phyloP scores from a whole-genome alignment of 2,113 vertebrate genomes.

The Siniperca knerii region DNA sequence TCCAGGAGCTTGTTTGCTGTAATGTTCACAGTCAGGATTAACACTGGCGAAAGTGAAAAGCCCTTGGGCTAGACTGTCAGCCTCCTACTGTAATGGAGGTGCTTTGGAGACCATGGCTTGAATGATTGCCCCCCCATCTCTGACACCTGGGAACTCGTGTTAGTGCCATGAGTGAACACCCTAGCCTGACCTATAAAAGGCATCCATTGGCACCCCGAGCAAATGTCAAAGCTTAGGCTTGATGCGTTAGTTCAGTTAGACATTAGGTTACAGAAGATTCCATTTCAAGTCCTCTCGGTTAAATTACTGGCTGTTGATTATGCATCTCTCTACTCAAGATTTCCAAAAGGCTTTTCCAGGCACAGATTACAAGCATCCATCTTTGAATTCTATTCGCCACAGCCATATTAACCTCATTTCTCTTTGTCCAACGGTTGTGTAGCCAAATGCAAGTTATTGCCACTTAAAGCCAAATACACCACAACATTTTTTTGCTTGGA shows the following conservation, averaged over 20 bases:
- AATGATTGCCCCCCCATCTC: constrained; percentile 46
- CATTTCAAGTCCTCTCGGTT: constrained; percentile 32
- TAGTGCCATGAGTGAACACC: constrained; percentile 78
- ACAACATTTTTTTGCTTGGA: not conserved
- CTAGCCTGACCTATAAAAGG: constrained; percentile 71
- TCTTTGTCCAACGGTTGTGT: constrained; percentile 53
- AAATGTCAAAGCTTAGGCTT: constrained; percentile 67
- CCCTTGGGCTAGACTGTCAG: constrained; percentile 64
- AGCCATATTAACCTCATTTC: constrained; percentile 76
- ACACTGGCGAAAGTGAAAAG: constrained; percentile 59
- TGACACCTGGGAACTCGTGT: constrained; percentile 69
- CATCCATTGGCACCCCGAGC: constrained; percentile 45
- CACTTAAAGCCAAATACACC: constrained; percentile 48
- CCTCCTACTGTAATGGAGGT: constrained; percentile 67
- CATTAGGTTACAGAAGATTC: constrained; percentile 55
- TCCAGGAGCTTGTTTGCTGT: constrained; percentile 51
- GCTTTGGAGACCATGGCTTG: constrained; percentile 59
- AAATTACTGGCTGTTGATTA: constrained; percentile 53
- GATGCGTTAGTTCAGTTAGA: constrained; percentile 54
- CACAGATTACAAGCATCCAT: constrained; percentile 75
- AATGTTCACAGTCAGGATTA: constrained; percentile 68
- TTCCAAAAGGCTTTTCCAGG: constrained; percentile 51
- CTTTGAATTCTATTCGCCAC: constrained; percentile 74
- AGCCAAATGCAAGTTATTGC: constrained; percentile 54
- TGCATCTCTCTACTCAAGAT: constrained; percentile 47